Percentiles rank a stretch among this genome's conserved stretches.
phyloP scores from a whole-genome alignment of 1,140 invertebrate species.

The Cheumatopsyche charites region DNA sequence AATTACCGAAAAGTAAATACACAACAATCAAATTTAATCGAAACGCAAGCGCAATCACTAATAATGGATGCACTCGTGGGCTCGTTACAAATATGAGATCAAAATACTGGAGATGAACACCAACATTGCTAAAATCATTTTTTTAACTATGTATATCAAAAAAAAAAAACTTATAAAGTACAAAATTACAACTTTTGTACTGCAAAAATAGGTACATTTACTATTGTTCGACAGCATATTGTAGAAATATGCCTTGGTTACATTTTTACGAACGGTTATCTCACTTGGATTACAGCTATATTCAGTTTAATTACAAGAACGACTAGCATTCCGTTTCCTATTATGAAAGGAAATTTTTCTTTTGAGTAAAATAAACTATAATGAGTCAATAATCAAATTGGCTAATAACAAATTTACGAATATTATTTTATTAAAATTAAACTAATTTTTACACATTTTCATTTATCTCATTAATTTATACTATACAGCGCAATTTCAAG shows the following conservation, averaged over 20 bases:
- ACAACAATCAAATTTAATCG: slow-evolving; percentile 14
- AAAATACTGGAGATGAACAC: slow-evolving; percentile 24
- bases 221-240: slow-evolving; percentile 11
- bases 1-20: slow-evolving; percentile 11
- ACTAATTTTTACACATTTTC: slow-evolving; percentile 19
- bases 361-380: slow-evolving; percentile 7
- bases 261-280: too few species aligned
- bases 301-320: too few species aligned
- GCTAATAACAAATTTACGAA: slow-evolving; percentile 6
- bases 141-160: neutral
- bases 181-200: slow-evolving; percentile 25
- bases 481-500: slow-evolving; percentile 30
- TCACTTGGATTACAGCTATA: too few species aligned
- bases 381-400: slow-evolving; percentile 10
- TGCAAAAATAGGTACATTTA: slow-evolving; percentile 24
- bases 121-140: slow-evolving; percentile 15
- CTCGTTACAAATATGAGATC: slow-evolving; percentile 12
- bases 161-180: slow-evolving; percentile 17
- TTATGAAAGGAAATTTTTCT: slow-evolving; percentile 9
- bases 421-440: slow-evolving; percentile 21
- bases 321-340: neutral
- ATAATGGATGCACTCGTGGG: neutral
- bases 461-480: slow-evolving; percentile 17
- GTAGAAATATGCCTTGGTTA: too few species aligned
- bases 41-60: neutral